Evolutionary conservation across 2,888 invertebrate genomes (phyloP), one percentile per base, ranked within the genome.

Genomic region (Spodoptera littoralis): DNA sequence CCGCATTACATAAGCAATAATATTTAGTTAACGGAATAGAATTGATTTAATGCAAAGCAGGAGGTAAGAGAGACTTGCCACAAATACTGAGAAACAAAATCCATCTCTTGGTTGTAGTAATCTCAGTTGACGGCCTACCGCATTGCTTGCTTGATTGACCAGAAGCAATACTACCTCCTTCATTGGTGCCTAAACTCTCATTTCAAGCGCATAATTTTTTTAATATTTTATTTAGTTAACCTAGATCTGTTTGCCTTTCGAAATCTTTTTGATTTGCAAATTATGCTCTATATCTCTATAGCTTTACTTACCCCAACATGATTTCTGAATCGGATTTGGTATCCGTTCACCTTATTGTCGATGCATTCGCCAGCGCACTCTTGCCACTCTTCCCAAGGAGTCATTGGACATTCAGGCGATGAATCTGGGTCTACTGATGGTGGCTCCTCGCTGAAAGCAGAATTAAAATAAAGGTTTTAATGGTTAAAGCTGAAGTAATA

Each of bases 301-400:
- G 8, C 36, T 9, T 9, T 9, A 74, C 71, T 66, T 22, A 92
- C 88, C 43, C 53, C 72, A 2, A 90, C 66, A 55, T 89, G 88
- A 63, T 90, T 84, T 3, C 93, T 88, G 52, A 87, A 84, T 5
- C 91, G 77, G 4, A 85, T 85, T 62, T 87, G 85, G 41, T 85
- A 86, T 0, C 93, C 94, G 0, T 64, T 60, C 0, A 90, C 47
- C 6, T 72, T 80, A 4, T 84, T 85, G 11, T 88, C 85, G 4
- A 78, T 69, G 41, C 94, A 94, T 0, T 83, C 83, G 0, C 92
- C 92, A 18, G 88, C 86, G 65, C 93, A 93, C 0, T 86, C 82
- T 55, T 83, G 68, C 92, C 93, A 93, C 0, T 90, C 88, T 4
- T 88, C 89, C 93, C 93, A 94, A 0, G 81, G 71, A 0, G 90